Conservation (phyloP, 2,797 vertebrate species). For the Lacerta viridis region DNA sequence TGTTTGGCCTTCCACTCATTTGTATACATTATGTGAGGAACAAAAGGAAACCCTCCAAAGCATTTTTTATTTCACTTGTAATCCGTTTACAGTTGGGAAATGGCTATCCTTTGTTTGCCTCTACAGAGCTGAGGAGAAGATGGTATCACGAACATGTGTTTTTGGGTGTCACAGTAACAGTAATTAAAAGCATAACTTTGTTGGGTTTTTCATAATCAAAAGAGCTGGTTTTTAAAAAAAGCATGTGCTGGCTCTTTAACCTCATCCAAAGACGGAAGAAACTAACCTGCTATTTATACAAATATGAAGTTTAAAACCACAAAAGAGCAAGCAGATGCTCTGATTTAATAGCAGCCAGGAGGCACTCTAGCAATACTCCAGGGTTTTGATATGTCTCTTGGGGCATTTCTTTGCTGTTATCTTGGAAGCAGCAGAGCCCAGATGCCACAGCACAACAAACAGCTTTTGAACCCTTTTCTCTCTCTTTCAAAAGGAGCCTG, state of each 20-base stretch:
- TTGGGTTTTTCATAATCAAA: constrained; percentile 23
- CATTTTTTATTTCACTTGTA: constrained; percentile 40
- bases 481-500: no score
- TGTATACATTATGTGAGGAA: constrained; percentile 57
- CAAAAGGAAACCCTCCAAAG: constrained; percentile 51
- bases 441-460: no score
- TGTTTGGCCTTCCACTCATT: constrained; percentile 62
- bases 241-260: neutral
- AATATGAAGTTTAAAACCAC: neutral
- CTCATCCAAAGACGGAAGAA: constrained; percentile 41
- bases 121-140: constrained; percentile 19
- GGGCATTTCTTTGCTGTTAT: neutral
- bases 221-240: neutral
- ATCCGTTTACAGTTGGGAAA: constrained; percentile 57
- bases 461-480: no score
- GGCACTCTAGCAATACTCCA: neutral
- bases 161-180: constrained; percentile 5
- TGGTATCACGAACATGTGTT: constrained; percentile 37
- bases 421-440: no score
- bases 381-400: neutral
- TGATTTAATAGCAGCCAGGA: neutral
- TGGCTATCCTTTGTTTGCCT: constrained; percentile 28
- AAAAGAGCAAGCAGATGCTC: neutral
- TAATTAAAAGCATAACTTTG: constrained; percentile 50
- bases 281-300: neutral